Conservation (phyloP, 2,888 invertebrate genomes). For the Drosophila kokeensis region DNA sequence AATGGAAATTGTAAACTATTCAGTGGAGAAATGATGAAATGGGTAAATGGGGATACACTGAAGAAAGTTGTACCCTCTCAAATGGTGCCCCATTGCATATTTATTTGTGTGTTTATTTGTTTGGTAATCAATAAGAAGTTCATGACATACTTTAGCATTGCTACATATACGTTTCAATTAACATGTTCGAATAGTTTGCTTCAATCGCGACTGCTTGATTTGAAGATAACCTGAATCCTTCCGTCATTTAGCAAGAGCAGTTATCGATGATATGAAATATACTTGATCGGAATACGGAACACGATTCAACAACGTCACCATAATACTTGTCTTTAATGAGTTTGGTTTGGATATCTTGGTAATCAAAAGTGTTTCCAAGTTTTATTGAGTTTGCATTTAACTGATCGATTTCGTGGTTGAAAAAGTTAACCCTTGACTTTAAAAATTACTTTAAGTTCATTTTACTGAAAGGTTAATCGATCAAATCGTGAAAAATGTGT, state of each 20-base stretch:
- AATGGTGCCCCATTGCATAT: slow-evolving; percentile 18
- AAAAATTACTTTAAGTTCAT: no score
- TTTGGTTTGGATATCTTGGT: no score
- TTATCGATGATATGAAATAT: not conserved
- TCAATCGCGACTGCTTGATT: not conserved
- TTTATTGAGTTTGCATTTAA: not conserved
- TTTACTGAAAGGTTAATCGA: not conserved
- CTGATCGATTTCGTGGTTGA: not conserved
- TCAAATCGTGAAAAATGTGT: not conserved
- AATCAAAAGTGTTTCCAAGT: no score
- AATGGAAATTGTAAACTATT: not conserved
- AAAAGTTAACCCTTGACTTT: not conserved
- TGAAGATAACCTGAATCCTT: not conserved
- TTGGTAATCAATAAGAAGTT: slow-evolving; percentile 2
- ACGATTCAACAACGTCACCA: no score
- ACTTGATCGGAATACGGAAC: not conserved
- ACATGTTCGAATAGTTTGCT: not conserved
- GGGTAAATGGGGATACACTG: not conserved
- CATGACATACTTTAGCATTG: not conserved
- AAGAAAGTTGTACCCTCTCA: not conserved
- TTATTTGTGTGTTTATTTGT: slow-evolving; percentile 3
- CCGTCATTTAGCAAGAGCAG: not conserved
- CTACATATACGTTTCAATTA: not conserved
- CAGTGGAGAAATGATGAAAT: not conserved
- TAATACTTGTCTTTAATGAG: no score